Conservation (phyloP, 2,797 vertebrate genomes). For the Bovichtus diacanthus region DNA sequence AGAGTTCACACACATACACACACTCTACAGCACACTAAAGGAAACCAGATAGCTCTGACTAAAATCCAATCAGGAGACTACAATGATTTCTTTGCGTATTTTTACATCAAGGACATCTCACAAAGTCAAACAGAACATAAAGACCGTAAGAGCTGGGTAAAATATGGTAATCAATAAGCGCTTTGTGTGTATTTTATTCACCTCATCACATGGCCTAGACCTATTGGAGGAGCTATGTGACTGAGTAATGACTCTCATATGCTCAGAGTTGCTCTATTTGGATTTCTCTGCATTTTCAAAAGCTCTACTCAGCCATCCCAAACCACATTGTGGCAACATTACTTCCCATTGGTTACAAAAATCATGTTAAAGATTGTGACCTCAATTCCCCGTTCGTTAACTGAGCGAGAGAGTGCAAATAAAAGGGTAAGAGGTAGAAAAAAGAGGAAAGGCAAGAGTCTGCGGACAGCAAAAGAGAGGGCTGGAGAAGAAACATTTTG, state of each 20-base stretch:
- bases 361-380: conserved; percentile 26
- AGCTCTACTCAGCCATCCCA: conserved; percentile 25
- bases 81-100: conserved; percentile 34
- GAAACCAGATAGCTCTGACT: not conserved
- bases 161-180: conserved; percentile 46
- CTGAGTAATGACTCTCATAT: conserved; percentile 43
- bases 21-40: conserved; percentile 4
- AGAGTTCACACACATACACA: conserved; percentile 17
- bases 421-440: conserved; percentile 8
- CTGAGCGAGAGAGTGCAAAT: conserved; percentile 15
- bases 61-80: conserved; percentile 28
- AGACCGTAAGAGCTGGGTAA: conserved; percentile 35
- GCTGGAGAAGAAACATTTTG: conserved; percentile 11
- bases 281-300: conserved; percentile 34
- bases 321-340: conserved; percentile 38
- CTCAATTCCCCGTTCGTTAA: conserved; percentile 50
- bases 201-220: conserved; percentile 31
- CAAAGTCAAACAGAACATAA: conserved; percentile 69
- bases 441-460: conserved; percentile 12
- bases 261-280: conserved; percentile 17
- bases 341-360: conserved; percentile 36
- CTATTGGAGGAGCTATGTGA: conserved; percentile 1
- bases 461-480: conserved; percentile 8
- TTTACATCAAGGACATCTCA: conserved; percentile 39
- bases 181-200: conserved; percentile 32